Evolutionary conservation across 2,888 invertebrate genomes (phyloP).

Genomic region (Aporophyla nigra): DNA sequence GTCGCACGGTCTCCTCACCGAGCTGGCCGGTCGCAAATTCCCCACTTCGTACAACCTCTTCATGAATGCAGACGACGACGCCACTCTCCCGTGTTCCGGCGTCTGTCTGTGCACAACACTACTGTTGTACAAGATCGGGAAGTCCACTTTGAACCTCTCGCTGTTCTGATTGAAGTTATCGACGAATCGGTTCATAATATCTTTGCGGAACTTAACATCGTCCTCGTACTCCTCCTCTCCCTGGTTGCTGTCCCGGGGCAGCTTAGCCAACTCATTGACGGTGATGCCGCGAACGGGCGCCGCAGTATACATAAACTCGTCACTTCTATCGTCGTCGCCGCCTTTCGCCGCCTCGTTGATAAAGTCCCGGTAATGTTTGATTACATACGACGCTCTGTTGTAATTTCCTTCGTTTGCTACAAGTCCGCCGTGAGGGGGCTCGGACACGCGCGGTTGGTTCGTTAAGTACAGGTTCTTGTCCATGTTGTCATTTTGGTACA

Average conservation of each 20-base stretch:
- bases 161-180: slow-evolving; percentile 85
- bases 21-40: slow-evolving; percentile 46
- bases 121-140: slow-evolving; percentile 84
- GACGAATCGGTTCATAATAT: slow-evolving; percentile 81
- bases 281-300: slow-evolving; percentile 71
- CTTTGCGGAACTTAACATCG: slow-evolving; percentile 79
- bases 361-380: slow-evolving; percentile 83
- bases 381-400: slow-evolving; percentile 80
- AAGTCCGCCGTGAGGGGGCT: slow-evolving; percentile 60
- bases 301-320: slow-evolving; percentile 71
- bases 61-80: slow-evolving; percentile 81
- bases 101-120: slow-evolving; percentile 78
- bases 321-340: slow-evolving; percentile 74
- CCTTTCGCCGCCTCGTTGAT: slow-evolving; percentile 77
- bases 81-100: slow-evolving; percentile 71
- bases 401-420: slow-evolving; percentile 70
- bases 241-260: slow-evolving; percentile 33
- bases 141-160: slow-evolving; percentile 81
- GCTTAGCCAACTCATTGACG: slow-evolving; percentile 61
- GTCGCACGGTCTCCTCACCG: slow-evolving; percentile 68
- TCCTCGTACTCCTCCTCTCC: slow-evolving; percentile 79
- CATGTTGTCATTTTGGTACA: slow-evolving; percentile 55
- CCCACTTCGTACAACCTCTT: slow-evolving; percentile 73
- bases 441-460: slow-evolving; percentile 63
- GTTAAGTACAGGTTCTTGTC: slow-evolving; percentile 71